A percentile compares a stretch with the other conserved stretches of the same genome.
Conservation (phyloP, 2,113 vertebrate species). For the Pseudorectes ferrugineus region DNA sequence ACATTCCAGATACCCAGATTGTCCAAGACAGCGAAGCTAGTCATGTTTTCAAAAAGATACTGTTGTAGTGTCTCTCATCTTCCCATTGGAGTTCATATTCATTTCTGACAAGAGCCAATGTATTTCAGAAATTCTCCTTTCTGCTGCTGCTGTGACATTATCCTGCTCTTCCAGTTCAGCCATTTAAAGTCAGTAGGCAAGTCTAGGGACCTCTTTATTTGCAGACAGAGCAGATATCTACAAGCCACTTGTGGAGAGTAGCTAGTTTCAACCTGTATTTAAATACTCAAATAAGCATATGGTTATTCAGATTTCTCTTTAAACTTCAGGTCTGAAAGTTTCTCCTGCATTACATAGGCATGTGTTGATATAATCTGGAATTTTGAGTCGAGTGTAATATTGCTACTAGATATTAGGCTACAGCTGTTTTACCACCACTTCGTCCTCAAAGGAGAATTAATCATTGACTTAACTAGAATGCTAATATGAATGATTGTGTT, state of each 20-base stretch:
- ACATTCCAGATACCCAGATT: not conserved
- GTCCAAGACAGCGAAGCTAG: not conserved
- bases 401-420: not conserved
- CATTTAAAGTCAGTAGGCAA: not conserved
- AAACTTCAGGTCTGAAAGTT: not conserved
- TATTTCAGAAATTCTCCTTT: not conserved
- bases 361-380: not conserved
- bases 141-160: not conserved
- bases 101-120: not conserved
- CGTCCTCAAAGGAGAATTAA: constrained; percentile 34
- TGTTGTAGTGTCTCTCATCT: not conserved
- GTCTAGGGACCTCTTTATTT: not conserved
- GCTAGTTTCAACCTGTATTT: not conserved
- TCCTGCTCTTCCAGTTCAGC: not conserved
- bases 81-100: not conserved
- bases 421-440: not conserved
- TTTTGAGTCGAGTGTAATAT: not conserved
- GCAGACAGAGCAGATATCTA: not conserved
- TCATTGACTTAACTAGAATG: not conserved
- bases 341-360: not conserved
- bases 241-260: not conserved
- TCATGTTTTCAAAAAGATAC: not conserved
- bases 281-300: not conserved
- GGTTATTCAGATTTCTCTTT: constrained; percentile 20
- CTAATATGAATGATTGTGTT: not conserved